Evolutionary conservation across 92 coral and sea anemone species (phyloP), one percentile per base, ranked within the genome.

Genomic region (Micromussa lordhowensis): DNA sequence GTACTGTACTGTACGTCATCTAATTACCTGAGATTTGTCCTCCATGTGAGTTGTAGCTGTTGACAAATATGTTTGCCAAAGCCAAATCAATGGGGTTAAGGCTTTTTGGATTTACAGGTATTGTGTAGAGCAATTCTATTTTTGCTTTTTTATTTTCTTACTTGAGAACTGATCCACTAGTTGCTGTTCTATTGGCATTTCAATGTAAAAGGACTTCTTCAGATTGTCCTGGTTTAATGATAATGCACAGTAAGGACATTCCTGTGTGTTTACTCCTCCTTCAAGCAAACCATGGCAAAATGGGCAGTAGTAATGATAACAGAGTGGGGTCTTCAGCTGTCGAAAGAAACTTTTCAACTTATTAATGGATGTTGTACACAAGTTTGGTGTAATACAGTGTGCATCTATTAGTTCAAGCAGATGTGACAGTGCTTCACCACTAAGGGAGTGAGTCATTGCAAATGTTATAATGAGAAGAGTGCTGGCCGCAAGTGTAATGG

Each of bases 201-300:
- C 92, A 58, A 89, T 84, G 74, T 84, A 89, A 79, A 53, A 77
- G 61, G 88, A 89, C 55, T 83, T 83, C 77, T 89, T 89, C 58
- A 75, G 80, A 58, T 75, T 77, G 49, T 77, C 68, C 59, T 31
- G 32, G 32, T 16, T 24, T n/a, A 31, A 54, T 36, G 77, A 28
- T 8, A 51, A 86, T 22, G 31, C 36, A 66, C 86, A 82, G 66
- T 58, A 82, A 29, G 78, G 2, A 64, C 89, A 86, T 28, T 66
- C 74, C 22, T 77, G 36, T 76, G 75, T 38, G 72, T 81, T 66
- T 16, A 71, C 48, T 44, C 75, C 84, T 21, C 51, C 80, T 77
- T 77, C 88, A 34, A 89, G 92, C 22, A 89, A 74, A 54, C 92
- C 83, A 61, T 83, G 74, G 63, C 88, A 82, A 82, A 72, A 75